Evolutionary conservation across 2,113 vertebrate species (phyloP).

Genomic region (Grus americana): DNA sequence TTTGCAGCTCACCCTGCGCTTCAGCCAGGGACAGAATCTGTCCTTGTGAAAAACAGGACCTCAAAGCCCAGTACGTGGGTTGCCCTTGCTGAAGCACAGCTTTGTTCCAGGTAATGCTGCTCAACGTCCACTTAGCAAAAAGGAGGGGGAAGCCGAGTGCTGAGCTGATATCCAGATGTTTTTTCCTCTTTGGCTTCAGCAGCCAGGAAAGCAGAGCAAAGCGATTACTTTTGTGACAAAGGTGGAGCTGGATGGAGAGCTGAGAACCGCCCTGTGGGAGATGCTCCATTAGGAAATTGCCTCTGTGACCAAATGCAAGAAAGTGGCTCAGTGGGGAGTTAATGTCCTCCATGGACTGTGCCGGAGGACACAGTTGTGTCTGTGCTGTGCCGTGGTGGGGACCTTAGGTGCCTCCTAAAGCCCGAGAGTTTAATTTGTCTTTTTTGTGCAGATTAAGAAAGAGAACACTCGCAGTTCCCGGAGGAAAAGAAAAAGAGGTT

Average conservation of each 20-base stretch:
- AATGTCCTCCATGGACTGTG: neutral
- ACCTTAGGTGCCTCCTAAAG: neutral
- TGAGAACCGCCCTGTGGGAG: neutral
- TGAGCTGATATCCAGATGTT: neutral
- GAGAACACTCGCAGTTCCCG: neutral
- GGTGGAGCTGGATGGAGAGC: neutral
- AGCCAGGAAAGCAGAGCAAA: neutral
- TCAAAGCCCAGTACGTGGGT: neutral
- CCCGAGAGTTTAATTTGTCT: neutral
- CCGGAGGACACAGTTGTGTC: neutral
- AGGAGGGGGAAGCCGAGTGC: neutral
- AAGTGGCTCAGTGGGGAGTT: neutral
- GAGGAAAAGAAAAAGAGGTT: neutral
- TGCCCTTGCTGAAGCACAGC: neutral
- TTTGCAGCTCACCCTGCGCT: neutral
- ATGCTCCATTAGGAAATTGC: constrained; percentile 51
- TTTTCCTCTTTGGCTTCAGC: neutral
- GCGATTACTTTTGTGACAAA: neutral
- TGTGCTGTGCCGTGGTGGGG: neutral
- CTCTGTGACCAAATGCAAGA: neutral
- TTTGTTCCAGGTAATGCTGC: neutral
- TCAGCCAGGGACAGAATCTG: neutral
- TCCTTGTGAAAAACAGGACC: neutral
- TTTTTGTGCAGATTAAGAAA: neutral
- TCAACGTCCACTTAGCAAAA: neutral